These are phyloP conservation scores for Boleophthalmus pectinirostris DNA, from an alignment of 2,113 vertebrate genomes.

Conservation along the genomic window DNA sequence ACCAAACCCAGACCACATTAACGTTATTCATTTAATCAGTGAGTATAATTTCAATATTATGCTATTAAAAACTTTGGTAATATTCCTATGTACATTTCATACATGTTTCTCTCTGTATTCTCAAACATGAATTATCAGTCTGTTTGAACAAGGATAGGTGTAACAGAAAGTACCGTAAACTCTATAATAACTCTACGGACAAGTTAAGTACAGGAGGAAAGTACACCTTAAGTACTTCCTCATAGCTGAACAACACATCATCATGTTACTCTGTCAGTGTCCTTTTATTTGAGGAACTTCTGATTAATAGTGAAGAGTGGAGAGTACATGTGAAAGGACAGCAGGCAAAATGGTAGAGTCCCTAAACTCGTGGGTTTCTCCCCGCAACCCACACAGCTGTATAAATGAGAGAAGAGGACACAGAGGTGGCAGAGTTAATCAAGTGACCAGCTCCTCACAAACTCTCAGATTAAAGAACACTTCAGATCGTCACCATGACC, in stretches of 20 bases:
- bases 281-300: conserved; percentile 13
- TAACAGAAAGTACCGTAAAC: neutral
- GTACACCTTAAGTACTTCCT: neutral
- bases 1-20: too few species aligned
- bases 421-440: neutral
- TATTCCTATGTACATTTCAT: too few species aligned
- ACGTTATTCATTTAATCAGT: neutral
- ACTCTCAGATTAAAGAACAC: neutral
- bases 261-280: neutral
- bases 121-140: neutral
- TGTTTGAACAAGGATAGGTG: neutral
- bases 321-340: neutral
- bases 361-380: neutral
- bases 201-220: neutral
- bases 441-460: neutral
- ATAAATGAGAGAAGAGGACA: conserved; percentile 22
- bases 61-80: too few species aligned
- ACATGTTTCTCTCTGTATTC: neutral
- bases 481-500: conserved; percentile 45
- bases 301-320: neutral
- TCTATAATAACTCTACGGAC: neutral
- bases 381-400: neutral
- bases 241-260: neutral
- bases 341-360: neutral
- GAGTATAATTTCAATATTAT: neutral